Evolutionary conservation across 1,140 invertebrate species (phyloP), one percentile per base, ranked within the genome.

Genomic region (Rhyzopertha dominica): DNA sequence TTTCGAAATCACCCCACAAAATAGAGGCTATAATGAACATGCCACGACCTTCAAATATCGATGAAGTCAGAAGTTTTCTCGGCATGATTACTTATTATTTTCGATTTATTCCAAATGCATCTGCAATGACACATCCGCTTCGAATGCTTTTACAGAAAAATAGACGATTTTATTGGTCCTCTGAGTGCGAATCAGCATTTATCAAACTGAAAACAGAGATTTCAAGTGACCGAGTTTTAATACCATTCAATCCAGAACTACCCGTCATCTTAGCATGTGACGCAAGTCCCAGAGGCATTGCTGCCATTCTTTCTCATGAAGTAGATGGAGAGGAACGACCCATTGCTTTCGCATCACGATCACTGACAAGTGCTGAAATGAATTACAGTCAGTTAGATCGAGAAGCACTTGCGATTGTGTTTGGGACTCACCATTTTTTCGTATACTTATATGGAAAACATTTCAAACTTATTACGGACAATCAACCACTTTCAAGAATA

Each of bases 391-490:
- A 56, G 40, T 25, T 57, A 1, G 54, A 59, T 25, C 48, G 39
- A 20, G 51, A 59, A 37, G 51, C 44, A 1, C 31, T 51, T n/a
- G 57, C 41, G 1, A 43, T 58, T 30, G 40, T 51, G 12, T 68
- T 62, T 66, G 54, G 63, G 46, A 41, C 71, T 32, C 58, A 59
- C 35, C 67, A 66, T 42, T 75, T 74, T 50, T 66, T 73, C 40
- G 41, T 73, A 13, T 76, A 70, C 14, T 29, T 77, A 0, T 70
- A 65, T 53, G 73, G 73, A 10, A 32, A 66, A 2, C 45, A 63
- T 36, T 76, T 75, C 51, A 55, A 54, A 0, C 43, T 77, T 1
- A 45, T 66, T 5, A 73, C 70, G 1, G 75, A 77, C 47, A 67
- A 75, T 43, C 60, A 68, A 34, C 71, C 69, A 1, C 46, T 77